phyloP scores from a whole-genome alignment of 2,113 vertebrate species.

The Brachyistius frenatus region DNA sequence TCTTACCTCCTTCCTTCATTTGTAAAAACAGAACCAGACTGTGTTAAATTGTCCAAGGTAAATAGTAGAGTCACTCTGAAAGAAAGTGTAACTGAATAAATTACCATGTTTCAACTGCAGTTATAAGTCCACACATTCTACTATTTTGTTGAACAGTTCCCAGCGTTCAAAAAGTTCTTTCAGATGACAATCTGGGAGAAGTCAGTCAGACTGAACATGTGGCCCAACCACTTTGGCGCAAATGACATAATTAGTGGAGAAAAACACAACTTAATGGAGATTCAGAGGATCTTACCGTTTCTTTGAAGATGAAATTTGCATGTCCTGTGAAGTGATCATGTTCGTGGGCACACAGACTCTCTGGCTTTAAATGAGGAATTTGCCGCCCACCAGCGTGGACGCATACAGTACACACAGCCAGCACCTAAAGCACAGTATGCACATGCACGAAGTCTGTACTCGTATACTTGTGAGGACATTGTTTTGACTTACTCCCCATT shows the following conservation, averaged over 20 bases:
- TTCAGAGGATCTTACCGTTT: conserved; percentile 22
- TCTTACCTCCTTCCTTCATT: background rate
- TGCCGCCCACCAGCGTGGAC: conserved; percentile 49
- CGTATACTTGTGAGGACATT: background rate
- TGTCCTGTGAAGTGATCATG: conserved; percentile 56
- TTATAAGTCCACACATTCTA: background rate
- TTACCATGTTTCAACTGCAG: background rate
- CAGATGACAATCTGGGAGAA: conserved; percentile 3
- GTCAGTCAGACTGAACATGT: conserved; percentile 9
- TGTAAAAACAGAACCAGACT: background rate
- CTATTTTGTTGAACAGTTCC: conserved; percentile 6
- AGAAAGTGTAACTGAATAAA: background rate
- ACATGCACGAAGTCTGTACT: background rate
- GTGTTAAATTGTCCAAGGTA: background rate
- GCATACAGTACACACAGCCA: conserved; percentile 38
- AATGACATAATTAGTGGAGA: conserved; percentile 41
- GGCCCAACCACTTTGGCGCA: conserved; percentile 16
- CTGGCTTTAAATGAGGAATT: conserved; percentile 54
- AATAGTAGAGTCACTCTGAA: background rate
- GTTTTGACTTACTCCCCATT: background rate
- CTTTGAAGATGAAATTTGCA: conserved; percentile 44
- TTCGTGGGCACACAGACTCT: conserved; percentile 36
- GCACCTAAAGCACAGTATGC: conserved; percentile 18
- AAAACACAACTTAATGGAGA: conserved; percentile 33
- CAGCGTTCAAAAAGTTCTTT: conserved; percentile 2